Evolutionary conservation across 2,888 invertebrate genomes (phyloP), one percentile per base, ranked within the genome.

Genomic region (Argynnis bischoffii): DNA sequence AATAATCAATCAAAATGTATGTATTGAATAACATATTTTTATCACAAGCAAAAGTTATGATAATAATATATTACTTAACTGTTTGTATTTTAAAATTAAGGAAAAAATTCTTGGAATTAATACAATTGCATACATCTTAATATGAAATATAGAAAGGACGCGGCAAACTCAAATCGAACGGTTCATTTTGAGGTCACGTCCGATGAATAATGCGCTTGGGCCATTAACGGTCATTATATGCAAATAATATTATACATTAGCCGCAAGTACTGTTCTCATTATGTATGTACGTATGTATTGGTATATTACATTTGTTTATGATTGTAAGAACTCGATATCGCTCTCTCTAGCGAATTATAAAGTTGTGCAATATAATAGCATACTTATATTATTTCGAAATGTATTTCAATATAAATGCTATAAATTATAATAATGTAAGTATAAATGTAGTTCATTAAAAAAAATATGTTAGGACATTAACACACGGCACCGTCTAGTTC

Each of bases 161-260:
- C 48, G 53, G 65, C 61, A 55, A 61, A 56, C 56, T 70, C 56
- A 61, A 56, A 63, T 47, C 61, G 61, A 61, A 67, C 64, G 64
- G 64, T 67, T 70, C 64, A 61, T 66, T 90, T 90, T 85, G 89
- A 88, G 91, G 91, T 87, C 91, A 84, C 80, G 81, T 78, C 82
- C 80, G 83, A 84, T 86, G 87, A 89, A 88, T 88, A 87, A 89
- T 86, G 83, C 82, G 81, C 81, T 75, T 78, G 81, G 77, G 80
- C 86, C 86, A 90, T 90, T 92, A 91, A 84, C 82, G 84, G 88
- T 91, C 90, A 90, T 91, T 92, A 91, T 91, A 91, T 92, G 92
- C 90, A 89, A 92, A 92, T 91, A 88, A 89, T 88, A 89, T 87
- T 86, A 86, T 83, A 85, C 82, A 78, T 80, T 79, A 79, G 73